These are phyloP conservation scores for Petrocephalus microphthalmus DNA, from an alignment of 2,113 vertebrate species.

Conservation along the genomic window DNA sequence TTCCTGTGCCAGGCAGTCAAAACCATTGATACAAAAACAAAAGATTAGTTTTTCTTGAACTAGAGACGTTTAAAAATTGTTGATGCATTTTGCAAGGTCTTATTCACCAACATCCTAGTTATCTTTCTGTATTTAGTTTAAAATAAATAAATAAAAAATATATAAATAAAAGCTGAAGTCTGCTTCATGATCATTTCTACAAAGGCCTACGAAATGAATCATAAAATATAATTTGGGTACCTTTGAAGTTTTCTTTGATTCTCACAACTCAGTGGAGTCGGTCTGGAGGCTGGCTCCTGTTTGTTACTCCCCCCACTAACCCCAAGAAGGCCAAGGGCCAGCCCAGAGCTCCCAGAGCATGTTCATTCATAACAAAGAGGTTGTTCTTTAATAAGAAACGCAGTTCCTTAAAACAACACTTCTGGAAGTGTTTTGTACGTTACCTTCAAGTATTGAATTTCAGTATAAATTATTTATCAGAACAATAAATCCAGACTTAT, in stretches of 20 bases:
- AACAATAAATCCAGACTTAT: neutral
- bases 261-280: constrained; percentile 35
- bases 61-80: neutral
- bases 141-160: too few species aligned
- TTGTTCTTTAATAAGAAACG: constrained; percentile 20
- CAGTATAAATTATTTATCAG: neutral
- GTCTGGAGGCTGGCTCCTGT: constrained; percentile 65
- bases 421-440: neutral
- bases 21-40: neutral
- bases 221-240: neutral
- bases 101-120: neutral
- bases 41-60: neutral
- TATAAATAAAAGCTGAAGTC: neutral
- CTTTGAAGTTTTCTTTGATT: neutral
- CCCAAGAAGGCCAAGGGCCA: constrained; percentile 74
- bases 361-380: constrained; percentile 77
- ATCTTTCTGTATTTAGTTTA: neutral
- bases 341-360: constrained; percentile 71
- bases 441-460: neutral
- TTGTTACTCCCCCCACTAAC: constrained; percentile 74
- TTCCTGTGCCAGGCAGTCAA: neutral
- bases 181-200: neutral
- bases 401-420: neutral
- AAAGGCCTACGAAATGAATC: neutral
- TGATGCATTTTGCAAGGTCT: neutral